Conservation (phyloP, 2,113 vertebrate genomes). For the Epinephelus moara region DNA sequence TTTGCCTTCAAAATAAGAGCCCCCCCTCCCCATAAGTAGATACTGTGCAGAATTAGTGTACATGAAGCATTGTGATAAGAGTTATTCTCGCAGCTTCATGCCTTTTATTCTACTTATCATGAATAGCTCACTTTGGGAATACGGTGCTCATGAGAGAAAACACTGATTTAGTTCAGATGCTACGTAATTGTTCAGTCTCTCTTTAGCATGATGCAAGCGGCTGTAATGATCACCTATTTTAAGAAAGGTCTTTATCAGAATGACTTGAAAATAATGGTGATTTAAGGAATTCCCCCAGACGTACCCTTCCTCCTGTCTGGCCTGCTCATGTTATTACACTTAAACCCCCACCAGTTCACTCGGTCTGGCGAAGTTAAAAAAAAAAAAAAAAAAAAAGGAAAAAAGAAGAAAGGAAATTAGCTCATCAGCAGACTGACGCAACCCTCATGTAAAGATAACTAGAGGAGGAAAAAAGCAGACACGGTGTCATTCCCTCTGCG, state of each 20-base stretch:
- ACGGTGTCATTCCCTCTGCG: constrained; percentile 58
- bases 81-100: constrained; percentile 4
- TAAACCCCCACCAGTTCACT: constrained; percentile 2
- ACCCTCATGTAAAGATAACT: constrained; percentile 61
- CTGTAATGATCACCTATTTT: neutral
- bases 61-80: constrained; percentile 38
- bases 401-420: constrained; percentile 70
- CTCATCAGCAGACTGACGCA: constrained; percentile 77
- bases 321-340: neutral
- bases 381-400: constrained; percentile 24
- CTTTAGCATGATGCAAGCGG: neutral
- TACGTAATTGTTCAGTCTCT: constrained; percentile 5
- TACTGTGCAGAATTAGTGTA: neutral
- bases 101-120: constrained; percentile 23
- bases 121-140: neutral
- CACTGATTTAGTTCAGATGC: neutral
- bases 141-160: neutral
- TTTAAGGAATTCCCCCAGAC: constrained; percentile 50
- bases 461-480: constrained; percentile 49
- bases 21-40: constrained; percentile 6
- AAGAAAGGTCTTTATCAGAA: neutral
- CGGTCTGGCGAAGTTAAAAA: neutral
- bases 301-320: constrained; percentile 35
- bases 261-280: neutral
- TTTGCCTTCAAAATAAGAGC: constrained; percentile 15